Base-by-base conservation (phyloP, 2,113 vertebrate genomes). In the Dipodomys ordii region DNA sequence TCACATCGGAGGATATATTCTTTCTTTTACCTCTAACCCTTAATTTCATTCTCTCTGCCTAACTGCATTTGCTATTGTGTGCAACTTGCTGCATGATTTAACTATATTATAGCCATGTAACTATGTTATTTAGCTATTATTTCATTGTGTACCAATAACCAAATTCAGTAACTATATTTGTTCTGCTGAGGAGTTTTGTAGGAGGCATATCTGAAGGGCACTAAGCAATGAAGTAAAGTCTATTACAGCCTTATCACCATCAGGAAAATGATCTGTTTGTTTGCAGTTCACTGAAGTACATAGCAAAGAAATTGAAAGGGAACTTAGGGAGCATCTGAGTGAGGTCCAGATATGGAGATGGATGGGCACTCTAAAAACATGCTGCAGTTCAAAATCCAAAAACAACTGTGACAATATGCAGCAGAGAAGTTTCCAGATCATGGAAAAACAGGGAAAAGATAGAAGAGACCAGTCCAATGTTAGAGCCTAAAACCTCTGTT, bases 101-200 rank as follows among this genome's bases (percentile, higher is more conserved):
- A 97, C 95, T 91, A 94, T 91, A 96, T 97, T 97, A 97, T 95
- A 93, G 92, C 94, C 68, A 79, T 35, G 65, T 95, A 96, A 97
- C 95, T 87, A 67, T 82, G 93, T 97, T 97, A 96, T 97, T 96
- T 95, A 80, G 73, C 92, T 88, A 94, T 97, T 96, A 97, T 96
- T 96, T 97, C 95, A 96, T 96, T 97, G 96, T 97, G 89, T 96
- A 94, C 96, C 95, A 96, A 93, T 94, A 97, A 97, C 95, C 87
- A 96, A 96, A 96, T 97, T 96, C 95, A 91, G 96, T 91, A 91
- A 96, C 96, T 94, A 65, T 96, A 94, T 97, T 97, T 95, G 95
- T 96, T 97, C 97, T 95, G 91, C 95, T 92, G 83, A 94, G 62
- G 88, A 95, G 96, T 97, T 97, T 93, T 83, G 92, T 83, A 88